phyloP scores from a whole-genome alignment of 2,113 vertebrate species.

The Mola mola region DNA sequence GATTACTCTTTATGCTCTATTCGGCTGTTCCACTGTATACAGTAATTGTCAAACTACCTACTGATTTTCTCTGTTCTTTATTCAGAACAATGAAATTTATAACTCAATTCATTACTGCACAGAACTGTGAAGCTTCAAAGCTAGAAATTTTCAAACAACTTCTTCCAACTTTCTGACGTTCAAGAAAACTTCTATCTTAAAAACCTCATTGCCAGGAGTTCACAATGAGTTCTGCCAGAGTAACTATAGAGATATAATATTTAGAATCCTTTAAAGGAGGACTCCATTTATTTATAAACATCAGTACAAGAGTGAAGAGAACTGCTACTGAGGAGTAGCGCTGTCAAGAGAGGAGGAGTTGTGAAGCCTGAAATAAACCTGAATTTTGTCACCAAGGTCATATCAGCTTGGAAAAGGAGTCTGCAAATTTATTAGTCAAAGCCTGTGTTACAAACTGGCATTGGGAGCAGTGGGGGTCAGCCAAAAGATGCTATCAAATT shows the following conservation, averaged over 20 bases:
- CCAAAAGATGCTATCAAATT: slow-evolving; percentile 23
- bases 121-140: slow-evolving; percentile 14
- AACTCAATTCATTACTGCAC: slow-evolving; percentile 21
- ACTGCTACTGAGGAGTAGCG: background rate
- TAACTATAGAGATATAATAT: background rate
- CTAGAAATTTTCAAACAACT: slow-evolving; percentile 12
- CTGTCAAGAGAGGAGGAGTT: background rate
- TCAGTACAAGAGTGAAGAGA: background rate
- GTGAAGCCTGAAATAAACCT: background rate
- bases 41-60: background rate
- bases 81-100: slow-evolving; percentile 16
- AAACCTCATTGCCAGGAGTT: slow-evolving; percentile 7
- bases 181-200: slow-evolving; percentile 13
- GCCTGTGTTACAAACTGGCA: background rate
- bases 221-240: slow-evolving; percentile 4
- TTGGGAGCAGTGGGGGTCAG: background rate
- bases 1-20: slow-evolving; percentile 2
- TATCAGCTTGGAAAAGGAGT: background rate
- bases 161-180: background rate
- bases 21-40: slow-evolving; percentile 2
- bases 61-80: slow-evolving; percentile 13
- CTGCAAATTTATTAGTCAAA: background rate
- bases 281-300: background rate
- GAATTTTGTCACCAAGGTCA: background rate
- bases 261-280: slow-evolving; percentile 13